Conservation (phyloP, 2,888 invertebrate species). For the Hirtodrosophila cameraria region DNA sequence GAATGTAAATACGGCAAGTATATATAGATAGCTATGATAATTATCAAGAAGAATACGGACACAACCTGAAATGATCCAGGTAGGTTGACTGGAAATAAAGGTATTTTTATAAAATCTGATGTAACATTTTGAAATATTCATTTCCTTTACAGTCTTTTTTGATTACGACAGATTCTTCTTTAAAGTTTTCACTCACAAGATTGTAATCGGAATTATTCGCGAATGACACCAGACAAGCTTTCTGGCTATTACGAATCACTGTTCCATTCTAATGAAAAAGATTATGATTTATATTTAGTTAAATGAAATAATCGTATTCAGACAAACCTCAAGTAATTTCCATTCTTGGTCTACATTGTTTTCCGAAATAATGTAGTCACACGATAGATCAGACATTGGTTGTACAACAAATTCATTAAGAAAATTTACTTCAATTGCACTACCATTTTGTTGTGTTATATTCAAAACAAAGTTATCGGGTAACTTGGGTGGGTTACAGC, state of each 20-base stretch:
- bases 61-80: slow-evolving; percentile 69
- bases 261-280: slow-evolving; percentile 7
- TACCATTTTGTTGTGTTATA: slow-evolving; percentile 6
- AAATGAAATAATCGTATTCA: not conserved
- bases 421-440: not conserved
- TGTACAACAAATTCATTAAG: slow-evolving; percentile 4
- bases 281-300: not conserved
- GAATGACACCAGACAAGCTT: slow-evolving; percentile 15
- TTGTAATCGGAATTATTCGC: not conserved
- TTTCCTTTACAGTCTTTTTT: not conserved
- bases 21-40: slow-evolving; percentile 85
- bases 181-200: not conserved
- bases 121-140: not conserved
- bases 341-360: slow-evolving; percentile 10
- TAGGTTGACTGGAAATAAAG: slow-evolving; percentile 86
- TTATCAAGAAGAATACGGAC: slow-evolving; percentile 88
- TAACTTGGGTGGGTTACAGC: slow-evolving; percentile 42
- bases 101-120: no score
- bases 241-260: not conserved
- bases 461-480: not conserved
- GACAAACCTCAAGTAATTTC: slow-evolving; percentile 28
- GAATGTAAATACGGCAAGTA: slow-evolving; percentile 11
- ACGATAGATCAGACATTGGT: not conserved
- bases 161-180: not conserved
- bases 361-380: slow-evolving; percentile 11